Conservation (phyloP, 2,888 invertebrate genomes). For the Latrodectus elegans region DNA sequence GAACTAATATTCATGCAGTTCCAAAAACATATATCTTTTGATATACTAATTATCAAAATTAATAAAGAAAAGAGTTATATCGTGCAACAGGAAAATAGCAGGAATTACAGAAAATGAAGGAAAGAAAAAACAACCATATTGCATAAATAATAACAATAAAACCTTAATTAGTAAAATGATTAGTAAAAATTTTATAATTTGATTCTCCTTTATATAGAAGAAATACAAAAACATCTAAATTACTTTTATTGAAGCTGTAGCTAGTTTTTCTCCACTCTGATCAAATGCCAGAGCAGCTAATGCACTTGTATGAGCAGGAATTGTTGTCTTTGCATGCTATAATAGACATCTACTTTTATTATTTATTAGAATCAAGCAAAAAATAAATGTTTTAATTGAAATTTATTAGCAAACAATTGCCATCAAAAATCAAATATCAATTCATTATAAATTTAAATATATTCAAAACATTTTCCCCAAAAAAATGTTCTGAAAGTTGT, state of each 20-base stretch:
- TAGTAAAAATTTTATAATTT: not conserved
- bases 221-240: not conserved
- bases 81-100: not conserved
- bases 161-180: not conserved
- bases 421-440: no score
- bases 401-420: no score
- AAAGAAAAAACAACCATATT: not conserved
- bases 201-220: not conserved
- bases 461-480: no score
- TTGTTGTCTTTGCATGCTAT: constrained; percentile 54
- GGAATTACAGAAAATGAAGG: not conserved
- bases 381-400: no score
- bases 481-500: no score
- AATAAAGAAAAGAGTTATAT: not conserved
- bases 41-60: not conserved
- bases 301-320: constrained; percentile 48
- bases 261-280: constrained; percentile 43
- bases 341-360: not conserved
- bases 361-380: no score
- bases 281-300: constrained; percentile 56
- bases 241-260: constrained; percentile 60
- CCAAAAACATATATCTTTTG: no score
- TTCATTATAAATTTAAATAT: no score
- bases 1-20: no score
- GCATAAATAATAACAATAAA: not conserved